A percentile compares a stretch with the other conserved stretches of the same genome.
These are phyloP conservation scores for Semicossyphus pulcher DNA, from an alignment of 2,113 vertebrate genomes.

Conservation along the genomic window DNA sequence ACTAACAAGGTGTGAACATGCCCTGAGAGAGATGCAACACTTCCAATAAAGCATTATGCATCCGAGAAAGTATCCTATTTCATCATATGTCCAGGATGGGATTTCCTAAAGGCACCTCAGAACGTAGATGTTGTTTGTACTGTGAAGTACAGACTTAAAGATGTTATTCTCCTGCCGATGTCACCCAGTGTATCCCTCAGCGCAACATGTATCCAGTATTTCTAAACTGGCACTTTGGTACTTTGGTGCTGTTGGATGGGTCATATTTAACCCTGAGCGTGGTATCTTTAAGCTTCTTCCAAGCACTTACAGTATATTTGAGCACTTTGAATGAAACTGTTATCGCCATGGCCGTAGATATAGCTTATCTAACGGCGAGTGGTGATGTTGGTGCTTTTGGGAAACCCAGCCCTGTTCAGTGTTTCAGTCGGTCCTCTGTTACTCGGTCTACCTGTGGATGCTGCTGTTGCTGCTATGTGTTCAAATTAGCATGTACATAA, in stretches of 20 bases:
- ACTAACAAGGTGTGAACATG: constrained; percentile 37
- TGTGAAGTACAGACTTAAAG: constrained; percentile 27
- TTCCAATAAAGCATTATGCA: constrained; percentile 38
- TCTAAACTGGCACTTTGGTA: constrained; percentile 58
- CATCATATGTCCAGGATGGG: constrained; percentile 48
- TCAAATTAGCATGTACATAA: constrained; percentile 89
- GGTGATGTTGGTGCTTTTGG: constrained; percentile 70
- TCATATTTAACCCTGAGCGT: constrained; percentile 43
- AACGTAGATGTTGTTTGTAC: constrained; percentile 39
- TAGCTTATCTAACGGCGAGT: constrained; percentile 23
- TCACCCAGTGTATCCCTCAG: constrained; percentile 40
- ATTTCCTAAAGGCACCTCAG: constrained; percentile 72
- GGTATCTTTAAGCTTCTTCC: constrained; percentile 42
- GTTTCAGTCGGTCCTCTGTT: constrained; percentile 56
- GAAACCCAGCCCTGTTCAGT: constrained; percentile 65
- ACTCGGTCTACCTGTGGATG: constrained; percentile 78
- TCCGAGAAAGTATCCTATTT: constrained; percentile 36
- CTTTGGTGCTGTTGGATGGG: constrained; percentile 53
- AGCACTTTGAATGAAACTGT: constrained; percentile 71
- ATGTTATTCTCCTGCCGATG: constrained; percentile 33
- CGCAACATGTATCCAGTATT: constrained; percentile 47
- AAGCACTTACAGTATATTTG: constrained; percentile 62
- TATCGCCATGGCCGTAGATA: constrained; percentile 56
- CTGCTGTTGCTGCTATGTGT: constrained; percentile 84
- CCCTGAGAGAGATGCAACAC: constrained; percentile 41